A percentile compares a stretch with the other conserved stretches of the same genome.
These are phyloP conservation scores for Cephalotes varians DNA, from an alignment of 2,888 invertebrate genomes.

Conservation along the genomic window DNA sequence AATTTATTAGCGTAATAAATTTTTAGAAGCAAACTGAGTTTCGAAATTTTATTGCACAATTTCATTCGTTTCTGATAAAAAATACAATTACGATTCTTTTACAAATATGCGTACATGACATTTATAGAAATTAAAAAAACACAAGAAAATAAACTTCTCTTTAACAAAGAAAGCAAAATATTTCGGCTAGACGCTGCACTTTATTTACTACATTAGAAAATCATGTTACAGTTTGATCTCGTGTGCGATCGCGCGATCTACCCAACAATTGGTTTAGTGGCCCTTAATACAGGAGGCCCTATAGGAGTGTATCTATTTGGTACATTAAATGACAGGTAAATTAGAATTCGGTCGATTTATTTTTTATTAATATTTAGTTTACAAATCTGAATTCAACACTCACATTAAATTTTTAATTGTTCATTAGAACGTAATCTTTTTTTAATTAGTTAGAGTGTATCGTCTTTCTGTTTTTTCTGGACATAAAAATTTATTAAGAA, in stretches of 20 bases:
- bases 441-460: too few species aligned
- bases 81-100: neutral
- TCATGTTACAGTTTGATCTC: slow-evolving; percentile 92
- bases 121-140: neutral
- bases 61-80: neutral
- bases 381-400: neutral
- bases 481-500: too few species aligned
- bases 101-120: neutral
- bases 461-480: too few species aligned
- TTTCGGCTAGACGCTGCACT: neutral
- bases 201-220: neutral
- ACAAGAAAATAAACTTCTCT: neutral
- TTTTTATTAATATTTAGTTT: neutral
- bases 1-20: neutral
- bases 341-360: neutral
- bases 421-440: too few species aligned
- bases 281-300: slow-evolving; percentile 95
- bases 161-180: neutral
- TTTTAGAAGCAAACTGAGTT: neutral
- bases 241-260: slow-evolving; percentile 95
- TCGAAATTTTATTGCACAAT: neutral
- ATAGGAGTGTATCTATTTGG: slow-evolving; percentile 96
- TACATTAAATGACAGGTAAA: slow-evolving; percentile 91
- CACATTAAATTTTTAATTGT: too few species aligned
- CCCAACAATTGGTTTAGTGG: slow-evolving; percentile 94